These are phyloP conservation scores for Oeneis ivallda DNA, from an alignment of 2,888 invertebrate genomes.

Conservation along the genomic window DNA sequence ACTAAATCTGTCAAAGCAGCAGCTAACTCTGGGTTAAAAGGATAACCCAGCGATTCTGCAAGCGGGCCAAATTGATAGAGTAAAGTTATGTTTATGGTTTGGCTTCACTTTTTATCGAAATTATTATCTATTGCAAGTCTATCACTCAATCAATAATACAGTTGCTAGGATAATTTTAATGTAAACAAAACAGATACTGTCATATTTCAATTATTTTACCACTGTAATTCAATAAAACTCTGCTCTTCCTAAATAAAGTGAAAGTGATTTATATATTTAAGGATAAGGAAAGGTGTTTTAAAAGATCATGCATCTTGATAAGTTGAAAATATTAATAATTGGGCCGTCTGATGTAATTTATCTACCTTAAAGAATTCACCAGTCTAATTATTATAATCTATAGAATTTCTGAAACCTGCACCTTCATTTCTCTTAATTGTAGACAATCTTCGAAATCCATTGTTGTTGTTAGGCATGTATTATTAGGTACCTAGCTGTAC, in stretches of 20 bases:
- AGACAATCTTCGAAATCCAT: not conserved
- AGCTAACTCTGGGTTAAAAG: no score
- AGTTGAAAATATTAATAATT: slow-evolving; percentile 81
- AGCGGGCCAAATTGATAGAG: no score
- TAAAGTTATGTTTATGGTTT: no score
- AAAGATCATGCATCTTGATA: slow-evolving; percentile 63
- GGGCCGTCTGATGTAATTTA: slow-evolving; percentile 78
- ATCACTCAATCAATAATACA: slow-evolving; percentile 21
- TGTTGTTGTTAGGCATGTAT: not conserved
- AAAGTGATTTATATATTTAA: not conserved
- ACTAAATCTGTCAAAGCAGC: no score
- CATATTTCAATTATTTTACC: not conserved
- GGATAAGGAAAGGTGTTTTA: not conserved
- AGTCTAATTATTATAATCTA: not conserved
- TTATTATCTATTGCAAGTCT: not conserved
- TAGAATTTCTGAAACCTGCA: not conserved
- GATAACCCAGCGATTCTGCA: no score
- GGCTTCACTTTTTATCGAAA: not conserved
- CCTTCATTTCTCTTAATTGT: not conserved
- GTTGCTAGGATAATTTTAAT: slow-evolving; percentile 35
- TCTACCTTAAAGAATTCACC: not conserved
- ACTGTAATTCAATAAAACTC: not conserved
- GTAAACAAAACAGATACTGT: slow-evolving; percentile 25
- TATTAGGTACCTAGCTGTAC: no score
- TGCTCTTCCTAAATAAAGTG: not conserved